phyloP scores from a whole-genome alignment of 2,797 vertebrate genomes.

The Naso thynnoides region DNA sequence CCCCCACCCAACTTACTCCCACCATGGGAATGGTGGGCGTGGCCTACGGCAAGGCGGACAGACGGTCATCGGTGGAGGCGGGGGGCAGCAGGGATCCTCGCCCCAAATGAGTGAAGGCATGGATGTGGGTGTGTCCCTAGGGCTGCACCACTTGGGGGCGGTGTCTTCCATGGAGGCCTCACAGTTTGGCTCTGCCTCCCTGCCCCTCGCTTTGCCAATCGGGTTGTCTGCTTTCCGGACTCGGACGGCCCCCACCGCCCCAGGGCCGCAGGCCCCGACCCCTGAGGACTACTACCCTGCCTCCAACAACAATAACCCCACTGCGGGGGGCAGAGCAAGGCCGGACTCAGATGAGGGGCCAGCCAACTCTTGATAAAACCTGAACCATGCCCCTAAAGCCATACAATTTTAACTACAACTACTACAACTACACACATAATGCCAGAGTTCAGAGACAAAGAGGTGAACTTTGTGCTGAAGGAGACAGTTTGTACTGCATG shows the following conservation, averaged over 20 bases:
- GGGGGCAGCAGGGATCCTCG: conserved; percentile 84
- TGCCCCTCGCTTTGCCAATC: conserved; percentile 92
- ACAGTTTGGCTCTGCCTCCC: conserved; percentile 90
- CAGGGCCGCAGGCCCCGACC: conserved; percentile 83
- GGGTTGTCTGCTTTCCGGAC: conserved; percentile 96
- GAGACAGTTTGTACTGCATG: conserved; percentile 85
- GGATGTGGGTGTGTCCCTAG: conserved; percentile 89
- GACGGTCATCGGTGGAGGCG: conserved; percentile 74
- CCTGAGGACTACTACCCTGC: conserved; percentile 89
- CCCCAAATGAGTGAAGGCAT: conserved; percentile 92
- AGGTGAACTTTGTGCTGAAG: conserved; percentile 84
- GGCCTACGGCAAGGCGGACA: conserved; percentile 84
- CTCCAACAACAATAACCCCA: conserved; percentile 90
- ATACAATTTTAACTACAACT: conserved; percentile 88
- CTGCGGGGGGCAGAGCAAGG: conserved; percentile 84
- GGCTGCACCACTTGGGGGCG: conserved; percentile 87
- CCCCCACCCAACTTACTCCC: conserved; percentile 88
- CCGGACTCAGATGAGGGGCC: conserved; percentile 90
- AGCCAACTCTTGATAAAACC: conserved; percentile 97
- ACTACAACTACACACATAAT: conserved; percentile 79
- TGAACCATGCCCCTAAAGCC: conserved; percentile 90
- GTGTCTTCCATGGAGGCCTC: conserved; percentile 92
- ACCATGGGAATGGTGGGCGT: conserved; percentile 86
- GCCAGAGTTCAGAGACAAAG: conserved; percentile 83
- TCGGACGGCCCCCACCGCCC: conserved; percentile 89